Base-by-base conservation (phyloP, 2,113 vertebrate genomes). In the Dunckerocampus dactyliophorus region DNA sequence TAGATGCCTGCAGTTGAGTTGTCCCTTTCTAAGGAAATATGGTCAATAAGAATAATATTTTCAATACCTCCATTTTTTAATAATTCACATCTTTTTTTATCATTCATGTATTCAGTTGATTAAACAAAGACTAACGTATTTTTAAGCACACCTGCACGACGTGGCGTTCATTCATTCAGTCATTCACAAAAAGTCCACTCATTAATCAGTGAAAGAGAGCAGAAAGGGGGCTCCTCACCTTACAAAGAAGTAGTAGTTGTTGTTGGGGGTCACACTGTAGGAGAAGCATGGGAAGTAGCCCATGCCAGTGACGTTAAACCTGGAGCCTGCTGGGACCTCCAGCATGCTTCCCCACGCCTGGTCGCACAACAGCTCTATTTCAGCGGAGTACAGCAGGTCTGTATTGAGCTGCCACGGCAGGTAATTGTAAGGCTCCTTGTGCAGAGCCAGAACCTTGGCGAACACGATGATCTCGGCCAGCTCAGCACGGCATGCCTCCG, bases 331-430 rank as follows among this genome's bases (percentile, higher is more conserved):
- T 3, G 92, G 92, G 21, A 93, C 89, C 86, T 92, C 92, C 81
- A 93, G 78, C 92, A 92, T 93, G 85, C 90, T 91, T 55, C 92
- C 92, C 92, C 92, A 93, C 28, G 92, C 90, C 82, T 93, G 92
- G 77, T 93, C 92, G 67, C 92, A 93, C 68, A 87, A 78, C 69
- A 93, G 82, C 87, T 93, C 92, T 51, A 93, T 91, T 85, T 93
- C 92, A 0, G 92, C 91, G 3, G 91, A 89, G 76, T 87, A 93
- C 59, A 93, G 89, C 19, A 92, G 85, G 62, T 90, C 89, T 1
- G 85, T 81, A 82, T 90, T 85, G 69, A 90, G 77, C 69, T 91
- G 88, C 89, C 89, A 92, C 13, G 90, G 91, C 72, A 93, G 83
- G 79, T 91, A 91, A 82, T 92, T 92, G 34, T 92, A 91, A 2